Base-by-base conservation (phyloP, 2,888 invertebrate species). In the Phragmatobia fuliginosa region DNA sequence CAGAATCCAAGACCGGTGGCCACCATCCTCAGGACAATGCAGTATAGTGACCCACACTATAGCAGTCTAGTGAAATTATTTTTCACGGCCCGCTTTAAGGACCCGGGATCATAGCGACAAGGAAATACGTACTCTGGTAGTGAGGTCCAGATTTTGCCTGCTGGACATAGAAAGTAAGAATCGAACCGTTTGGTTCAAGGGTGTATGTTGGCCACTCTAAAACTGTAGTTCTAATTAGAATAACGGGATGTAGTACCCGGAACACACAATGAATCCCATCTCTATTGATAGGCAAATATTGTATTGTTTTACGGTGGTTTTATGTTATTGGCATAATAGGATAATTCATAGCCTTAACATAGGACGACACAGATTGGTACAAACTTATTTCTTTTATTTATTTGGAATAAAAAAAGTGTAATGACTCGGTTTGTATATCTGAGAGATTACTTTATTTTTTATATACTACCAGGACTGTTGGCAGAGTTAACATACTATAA, bases 301-400 rank as follows among this genome's bases (percentile, higher is more conserved):
- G 80, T 82, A 80, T 81, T 84, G 77, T 85, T 86, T 88, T 87
- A 88, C 81, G 85, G 77, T 75, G 71, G 80, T 86, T 88, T 88
- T 88, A 87, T 87, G 85, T 81, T 83, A 85, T 85, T 81, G 82
- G 81, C 77, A 73, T 85, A 80, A 84, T 84, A 78, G 75, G 70
- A 71, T 80, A 71, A 72, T 78, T 72, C 73, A 70, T 70, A 81
- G 78, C 71, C 80, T 76, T 78, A 79, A 86, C 85, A 85, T 86
- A 84, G 81, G 76, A 86, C 83, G 77, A 77, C 74, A 45, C 71
- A 71, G 75, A 79, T 79, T 70, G 73, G 10, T 32, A 63, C 72
- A 63, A 45, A 31, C 73, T 72, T 77, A 75, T 68, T 70, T 66
- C 66, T 71, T 66, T 59, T 41, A 60, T 69, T 45, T 61, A 72